Evolutionary conservation across 2,888 invertebrate genomes (phyloP), one percentile per base, ranked within the genome.

Genomic region (Eucriotettix oculatus): DNA sequence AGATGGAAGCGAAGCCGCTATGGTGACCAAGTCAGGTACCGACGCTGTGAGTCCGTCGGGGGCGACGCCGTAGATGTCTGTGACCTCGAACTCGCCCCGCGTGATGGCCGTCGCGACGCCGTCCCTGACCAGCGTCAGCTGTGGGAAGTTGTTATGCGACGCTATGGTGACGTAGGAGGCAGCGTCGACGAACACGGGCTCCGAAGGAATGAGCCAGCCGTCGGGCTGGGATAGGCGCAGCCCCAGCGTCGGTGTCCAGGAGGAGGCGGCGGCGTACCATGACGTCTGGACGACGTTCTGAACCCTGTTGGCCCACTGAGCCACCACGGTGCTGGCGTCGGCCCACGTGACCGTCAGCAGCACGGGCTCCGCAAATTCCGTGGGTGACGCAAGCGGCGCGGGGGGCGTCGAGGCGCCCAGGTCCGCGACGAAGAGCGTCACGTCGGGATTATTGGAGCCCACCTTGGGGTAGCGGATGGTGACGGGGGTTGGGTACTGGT

Each of bases 271-370:
- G 59, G 78, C 73, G 69, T 87, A 88, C 41, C 82, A 74, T 14
- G 81, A 76, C 53, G 85, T 68, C 29, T 81, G 73, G 44, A 83
- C 79, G 58, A 80, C 68, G 69, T 85, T 95, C 73, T 97, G 96
- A 40, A 88, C 79, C 58, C 96, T 79, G 72, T 94, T 94, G 60
- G 90, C 76, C 86, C 93, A 93, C 9, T 87, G 79, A 0, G 87
- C 85, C 1, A 83, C 74, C 0, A 94, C 70, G 42, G 82, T 79
- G 0, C 79, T 73, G 58, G 82, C 77, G 40, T 82, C 81, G 16
- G 84, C 79, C 94, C 94, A 95, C 42, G 77, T 77, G 0, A 93
- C 86, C 62, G 79, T 78, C 59, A 80, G 83, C 14, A 89, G 70
- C 57, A 89, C 79, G 66, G 84, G 80, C 29, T 2, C 29, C 29